A percentile compares a stretch with the other conserved stretches of the same genome.
These are phyloP conservation scores for Anabacerthia variegaticeps DNA, from an alignment of 2,797 vertebrate genomes.

Conservation along the genomic window DNA sequence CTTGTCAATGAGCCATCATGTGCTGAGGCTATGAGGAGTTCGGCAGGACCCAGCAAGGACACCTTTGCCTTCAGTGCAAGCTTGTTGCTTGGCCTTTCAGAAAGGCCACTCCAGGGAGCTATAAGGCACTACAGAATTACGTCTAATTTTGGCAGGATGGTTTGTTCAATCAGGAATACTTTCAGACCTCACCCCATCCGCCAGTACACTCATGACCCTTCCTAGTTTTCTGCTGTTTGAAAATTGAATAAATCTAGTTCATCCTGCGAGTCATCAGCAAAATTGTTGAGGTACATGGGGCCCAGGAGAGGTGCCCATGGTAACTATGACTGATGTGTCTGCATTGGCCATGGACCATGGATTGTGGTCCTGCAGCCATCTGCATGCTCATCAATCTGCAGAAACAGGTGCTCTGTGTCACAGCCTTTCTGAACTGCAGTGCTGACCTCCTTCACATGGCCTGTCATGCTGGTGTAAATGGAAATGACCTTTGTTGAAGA, in stretches of 20 bases:
- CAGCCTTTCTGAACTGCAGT: not conserved
- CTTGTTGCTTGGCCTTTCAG: rapidly evolving
- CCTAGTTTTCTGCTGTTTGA: not conserved
- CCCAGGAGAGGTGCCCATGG: not conserved
- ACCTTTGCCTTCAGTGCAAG: not conserved
- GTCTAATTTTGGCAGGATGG: not conserved
- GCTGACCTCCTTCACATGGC: rapidly evolving
- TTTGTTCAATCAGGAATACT: not conserved
- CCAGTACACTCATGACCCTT: not conserved
- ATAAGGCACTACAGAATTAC: not conserved
- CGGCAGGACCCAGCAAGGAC: not conserved
- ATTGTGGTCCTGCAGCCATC: rapidly evolving
- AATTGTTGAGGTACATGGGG: rapidly evolving
- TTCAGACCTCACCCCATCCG: not conserved
- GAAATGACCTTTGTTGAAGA: not conserved
- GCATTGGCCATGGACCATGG: rapidly evolving
- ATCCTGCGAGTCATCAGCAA: rapidly evolving
- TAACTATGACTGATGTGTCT: not conserved
- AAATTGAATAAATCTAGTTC: not conserved
- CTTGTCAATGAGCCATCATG: rapidly evolving
- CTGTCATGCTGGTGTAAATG: not conserved
- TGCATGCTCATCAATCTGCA: not conserved
- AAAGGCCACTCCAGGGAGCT: not conserved
- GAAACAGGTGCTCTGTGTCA: not conserved
- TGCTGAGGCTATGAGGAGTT: not conserved